Evolutionary conservation across 2,113 vertebrate species (phyloP).

Genomic region (mouse (Mus musculus)): GRCm39 chr17:3329501-3330000

Average conservation of each 20-base stretch:
- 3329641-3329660: not conserved
- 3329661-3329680: not conserved
- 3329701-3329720: not conserved
- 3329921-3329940: not conserved
- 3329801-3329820: fast-evolving
- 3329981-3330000: not conserved
- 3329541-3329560: not conserved
- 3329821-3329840: not conserved
- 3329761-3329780: not conserved
- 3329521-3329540: not conserved
- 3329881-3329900: not conserved
- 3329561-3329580: not conserved
- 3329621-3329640: not conserved
- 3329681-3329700: not conserved
- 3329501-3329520: too few species aligned
- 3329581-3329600: not conserved
- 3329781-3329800: not conserved
- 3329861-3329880: not conserved
- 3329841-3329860: not conserved
- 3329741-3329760: not conserved
- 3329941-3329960: too few species aligned
- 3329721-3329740: not conserved
- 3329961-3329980: not conserved
- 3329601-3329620: not conserved
- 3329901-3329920: not conserved